Base-by-base conservation (phyloP, 2,888 invertebrate genomes). In the Axea sp. region DNA sequence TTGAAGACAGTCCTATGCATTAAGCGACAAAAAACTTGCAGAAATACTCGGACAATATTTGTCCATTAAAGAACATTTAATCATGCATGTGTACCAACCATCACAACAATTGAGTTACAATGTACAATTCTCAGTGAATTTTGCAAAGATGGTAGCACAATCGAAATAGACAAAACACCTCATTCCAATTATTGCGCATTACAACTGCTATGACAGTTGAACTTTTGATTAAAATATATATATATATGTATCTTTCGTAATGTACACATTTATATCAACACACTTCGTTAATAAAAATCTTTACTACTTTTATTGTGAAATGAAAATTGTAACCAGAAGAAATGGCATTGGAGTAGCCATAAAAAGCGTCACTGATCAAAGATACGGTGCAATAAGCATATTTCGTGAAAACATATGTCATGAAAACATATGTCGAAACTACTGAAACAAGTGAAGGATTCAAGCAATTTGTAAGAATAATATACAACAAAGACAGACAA, bases 401-500 rank as follows among this genome's bases (percentile, higher is more conserved):
- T 47, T 51, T 26, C 49, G 49, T 53, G 51, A 31, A 24, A 51
- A 51, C 41, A 49, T 57, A 41, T 47, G 64, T 26, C 49, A 41
- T 53, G 51, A 31, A 24, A 51, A 51, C 41, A 49, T 62, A 62
- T 49, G 39, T 41, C 30, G 37, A 49, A 45, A 49, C 67, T 68
- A 68, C 67, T 24, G 19, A 68, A 26, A 68, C 33, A 57, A 68
- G 57, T 68, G 67, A 57, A 59, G 33, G 57, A 49, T 5, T 65
- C 47, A 65, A 33, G 53, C 53, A 65, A 8, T 53, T 65, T 37
- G 19, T 28, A 60, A 49, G 12, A 49, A 9, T 15, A 51, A 31
- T 30, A n/a, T 33, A 49, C 39, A 53, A 51, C 78, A 80, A 76
- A 83, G 73, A 78, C 79, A 83, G 74, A 77, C 77, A 80, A 77